phyloP scores from a whole-genome alignment of 2,113 vertebrate species.

The Pogonocichla stellata region DNA sequence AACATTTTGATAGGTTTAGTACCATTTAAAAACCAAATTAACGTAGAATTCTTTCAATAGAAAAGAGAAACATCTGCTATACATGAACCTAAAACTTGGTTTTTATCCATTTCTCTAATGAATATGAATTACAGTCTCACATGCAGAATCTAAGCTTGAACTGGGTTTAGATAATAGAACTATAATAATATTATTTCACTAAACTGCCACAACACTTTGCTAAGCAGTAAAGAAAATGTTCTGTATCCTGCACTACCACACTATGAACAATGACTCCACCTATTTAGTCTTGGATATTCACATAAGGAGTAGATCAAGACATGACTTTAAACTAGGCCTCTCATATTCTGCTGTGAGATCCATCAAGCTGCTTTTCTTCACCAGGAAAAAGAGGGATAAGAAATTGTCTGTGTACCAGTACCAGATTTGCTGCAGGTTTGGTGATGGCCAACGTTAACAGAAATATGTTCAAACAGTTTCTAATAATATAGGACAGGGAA shows the following conservation, averaged over 20 bases:
- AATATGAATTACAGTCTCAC: not conserved
- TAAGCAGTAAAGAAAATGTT: not conserved
- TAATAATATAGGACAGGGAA: not conserved
- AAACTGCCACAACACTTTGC: not conserved
- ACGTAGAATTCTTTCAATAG: not conserved
- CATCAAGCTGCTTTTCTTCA: not conserved
- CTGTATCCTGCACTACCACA: not conserved
- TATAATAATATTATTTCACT: not conserved
- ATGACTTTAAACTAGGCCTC: not conserved
- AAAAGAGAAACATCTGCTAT: not conserved
- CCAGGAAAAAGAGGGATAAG: not conserved
- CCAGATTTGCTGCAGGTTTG: not conserved
- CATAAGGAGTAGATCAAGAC: not conserved
- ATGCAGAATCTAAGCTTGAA: not conserved
- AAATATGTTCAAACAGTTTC: not conserved
- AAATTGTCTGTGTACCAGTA: not conserved
- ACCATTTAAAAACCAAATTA: not conserved
- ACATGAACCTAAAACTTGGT: not conserved
- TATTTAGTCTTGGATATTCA: not conserved
- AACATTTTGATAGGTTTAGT: not conserved
- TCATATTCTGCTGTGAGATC: not conserved
- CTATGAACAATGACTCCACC: not conserved
- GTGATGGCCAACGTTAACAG: not conserved
- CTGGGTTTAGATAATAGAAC: not conserved
- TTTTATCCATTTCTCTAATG: not conserved